A percentile compares a stretch with the other conserved stretches of the same genome.
Evolutionary conservation across 1,140 invertebrate genomes (phyloP).

Genomic region (Andricus grossulariae): DNA sequence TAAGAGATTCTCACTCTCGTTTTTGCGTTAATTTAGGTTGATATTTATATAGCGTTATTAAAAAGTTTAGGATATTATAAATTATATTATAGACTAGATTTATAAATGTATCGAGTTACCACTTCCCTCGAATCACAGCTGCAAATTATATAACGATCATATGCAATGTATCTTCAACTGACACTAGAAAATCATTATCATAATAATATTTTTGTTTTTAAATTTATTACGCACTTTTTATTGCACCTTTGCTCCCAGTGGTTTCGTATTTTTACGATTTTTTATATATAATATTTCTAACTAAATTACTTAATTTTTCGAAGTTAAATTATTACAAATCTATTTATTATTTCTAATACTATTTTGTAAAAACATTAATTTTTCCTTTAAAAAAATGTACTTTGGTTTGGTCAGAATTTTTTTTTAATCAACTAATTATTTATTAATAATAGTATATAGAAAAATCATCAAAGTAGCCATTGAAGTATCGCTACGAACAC

Average conservation of each 20-base stretch:
- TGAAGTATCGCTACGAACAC: conserved; percentile 22
- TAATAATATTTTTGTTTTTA: conserved; percentile 69
- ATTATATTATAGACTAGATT: conserved; percentile 46
- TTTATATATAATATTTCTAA: too few species aligned
- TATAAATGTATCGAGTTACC: conserved; percentile 52
- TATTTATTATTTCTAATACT: too few species aligned
- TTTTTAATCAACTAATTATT: too few species aligned
- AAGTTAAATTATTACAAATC: too few species aligned
- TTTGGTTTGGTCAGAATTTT: too few species aligned
- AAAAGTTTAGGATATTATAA: conserved; percentile 35
- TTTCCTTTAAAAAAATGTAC: too few species aligned
- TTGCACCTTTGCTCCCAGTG: conserved; percentile 43
- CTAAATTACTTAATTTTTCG: too few species aligned
- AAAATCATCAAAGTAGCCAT: too few species aligned
- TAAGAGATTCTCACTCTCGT: too few species aligned
- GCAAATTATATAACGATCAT: conserved; percentile 54
- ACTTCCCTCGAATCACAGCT: conserved; percentile 43
- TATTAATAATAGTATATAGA: too few species aligned
- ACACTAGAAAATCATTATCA: conserved; percentile 40
- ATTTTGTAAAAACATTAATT: too few species aligned
- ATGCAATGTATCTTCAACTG: conserved; percentile 45
- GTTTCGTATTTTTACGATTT: too few species aligned
- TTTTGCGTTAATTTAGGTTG: background rate
- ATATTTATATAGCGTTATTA: conserved; percentile 5
- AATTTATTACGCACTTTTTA: conserved; percentile 54